Conservation (phyloP, 2,113 vertebrate genomes). For the Heterotilapia buettikoferi region DNA sequence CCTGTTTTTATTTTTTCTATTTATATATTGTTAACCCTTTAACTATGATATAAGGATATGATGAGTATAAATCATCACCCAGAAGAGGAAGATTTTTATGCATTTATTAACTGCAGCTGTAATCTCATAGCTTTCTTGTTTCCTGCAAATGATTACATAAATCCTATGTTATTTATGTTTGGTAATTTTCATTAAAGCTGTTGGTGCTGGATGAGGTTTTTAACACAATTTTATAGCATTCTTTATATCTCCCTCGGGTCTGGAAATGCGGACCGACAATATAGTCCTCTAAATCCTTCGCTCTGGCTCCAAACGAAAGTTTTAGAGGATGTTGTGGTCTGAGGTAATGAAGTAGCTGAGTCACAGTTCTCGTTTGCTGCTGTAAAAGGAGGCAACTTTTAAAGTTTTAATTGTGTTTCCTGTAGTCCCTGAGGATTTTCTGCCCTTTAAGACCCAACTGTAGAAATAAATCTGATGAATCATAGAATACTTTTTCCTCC, state of each 20-base stretch:
- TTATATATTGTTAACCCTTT: not conserved
- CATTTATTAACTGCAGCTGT: not conserved
- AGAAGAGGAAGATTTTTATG: not conserved
- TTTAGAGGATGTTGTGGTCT: not conserved
- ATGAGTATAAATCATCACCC: not conserved
- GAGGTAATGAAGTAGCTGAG: not conserved
- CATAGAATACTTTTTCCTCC: not conserved
- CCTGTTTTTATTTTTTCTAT: not conserved
- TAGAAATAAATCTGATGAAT: not conserved
- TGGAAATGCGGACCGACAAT: not conserved
- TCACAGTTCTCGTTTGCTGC: not conserved
- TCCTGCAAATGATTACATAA: not conserved
- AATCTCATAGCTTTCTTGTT: not conserved
- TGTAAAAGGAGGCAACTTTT: not conserved
- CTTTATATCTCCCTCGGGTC: not conserved
- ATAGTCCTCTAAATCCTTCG: not conserved
- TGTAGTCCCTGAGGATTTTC: not conserved
- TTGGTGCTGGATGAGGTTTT: not conserved
- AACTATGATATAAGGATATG: not conserved
- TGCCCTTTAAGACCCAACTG: not conserved
- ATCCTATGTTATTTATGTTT: not conserved
- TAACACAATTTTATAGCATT: not conserved
- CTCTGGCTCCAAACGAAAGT: not conserved
- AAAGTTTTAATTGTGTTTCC: not conserved
- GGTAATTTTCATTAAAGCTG: not conserved